A percentile compares a stretch with the other conserved stretches of the same genome.
Evolutionary conservation across 2,888 invertebrate genomes (phyloP).

Genomic region (Dryadula phaetusa): DNA sequence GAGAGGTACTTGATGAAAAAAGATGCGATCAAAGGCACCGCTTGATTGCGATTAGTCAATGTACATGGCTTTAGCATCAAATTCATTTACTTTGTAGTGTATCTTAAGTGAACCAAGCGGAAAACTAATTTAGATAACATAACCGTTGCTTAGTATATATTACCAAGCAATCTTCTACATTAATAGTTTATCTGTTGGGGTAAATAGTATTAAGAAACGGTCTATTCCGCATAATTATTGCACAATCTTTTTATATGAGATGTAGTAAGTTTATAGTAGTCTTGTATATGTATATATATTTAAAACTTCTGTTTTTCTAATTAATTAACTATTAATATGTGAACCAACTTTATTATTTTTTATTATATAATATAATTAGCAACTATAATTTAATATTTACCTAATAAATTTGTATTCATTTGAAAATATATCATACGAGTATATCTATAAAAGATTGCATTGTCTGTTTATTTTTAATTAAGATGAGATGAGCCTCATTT

Average conservation of each 20-base stretch:
- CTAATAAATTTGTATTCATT: no score
- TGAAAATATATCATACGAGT: no score
- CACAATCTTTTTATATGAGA: not conserved
- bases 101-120: conserved; percentile 10
- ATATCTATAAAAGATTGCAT: no score
- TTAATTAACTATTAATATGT: no score
- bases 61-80: conserved; percentile 19
- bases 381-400: no score
- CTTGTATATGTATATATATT: no score
- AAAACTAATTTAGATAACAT: conserved; percentile 9
- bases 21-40: conserved; percentile 48
- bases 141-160: not conserved
- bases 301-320: no score
- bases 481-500: no score
- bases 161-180: no score
- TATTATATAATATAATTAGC: no score
- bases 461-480: no score
- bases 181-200: not conserved
- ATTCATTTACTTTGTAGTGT: conserved; percentile 8
- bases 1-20: conserved; percentile 43
- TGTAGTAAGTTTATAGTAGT: not conserved
- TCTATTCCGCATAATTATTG: not conserved
- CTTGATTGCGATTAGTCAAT: conserved; percentile 46
- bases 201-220: not conserved
- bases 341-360: no score